A percentile compares a stretch with the other conserved stretches of the same genome.
phyloP scores from a whole-genome alignment of 2,113 vertebrate species.

The Chloropsis hardwickii region DNA sequence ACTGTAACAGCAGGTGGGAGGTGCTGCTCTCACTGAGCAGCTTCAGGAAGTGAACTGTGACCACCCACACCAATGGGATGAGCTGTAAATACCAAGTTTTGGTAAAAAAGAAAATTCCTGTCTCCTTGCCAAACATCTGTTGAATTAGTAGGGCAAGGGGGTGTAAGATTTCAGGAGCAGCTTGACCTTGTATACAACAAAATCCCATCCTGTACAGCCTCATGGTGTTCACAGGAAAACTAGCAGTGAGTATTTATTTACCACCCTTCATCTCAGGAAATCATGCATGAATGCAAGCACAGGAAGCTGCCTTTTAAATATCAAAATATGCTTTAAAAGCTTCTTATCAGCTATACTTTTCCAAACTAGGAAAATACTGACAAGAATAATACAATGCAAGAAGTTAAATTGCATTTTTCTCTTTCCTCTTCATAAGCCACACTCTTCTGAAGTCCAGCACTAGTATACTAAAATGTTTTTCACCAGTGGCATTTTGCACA shows the following conservation, averaged over 20 bases:
- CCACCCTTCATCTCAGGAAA: neutral
- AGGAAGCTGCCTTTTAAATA: constrained; percentile 14
- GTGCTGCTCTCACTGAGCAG: neutral
- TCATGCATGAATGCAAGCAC: neutral
- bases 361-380: neutral
- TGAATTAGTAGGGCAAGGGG: neutral
- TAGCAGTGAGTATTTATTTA: neutral
- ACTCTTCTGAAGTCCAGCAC: neutral
- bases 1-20: neutral
- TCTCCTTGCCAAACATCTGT: constrained; percentile 15
- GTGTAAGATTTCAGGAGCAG: neutral
- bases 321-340: neutral
- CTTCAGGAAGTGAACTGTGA: neutral
- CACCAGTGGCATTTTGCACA: neutral
- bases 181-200: neutral
- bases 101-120: neutral
- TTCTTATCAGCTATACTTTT: neutral
- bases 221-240: neutral
- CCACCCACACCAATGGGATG: neutral
- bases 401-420: neutral
- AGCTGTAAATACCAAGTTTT: neutral
- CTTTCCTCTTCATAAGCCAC: neutral
- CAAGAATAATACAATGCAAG: neutral
- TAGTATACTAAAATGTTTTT: neutral
- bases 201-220: neutral